phyloP scores from a whole-genome alignment of 2,888 invertebrate genomes.

The Chaitophorus viminalis region DNA sequence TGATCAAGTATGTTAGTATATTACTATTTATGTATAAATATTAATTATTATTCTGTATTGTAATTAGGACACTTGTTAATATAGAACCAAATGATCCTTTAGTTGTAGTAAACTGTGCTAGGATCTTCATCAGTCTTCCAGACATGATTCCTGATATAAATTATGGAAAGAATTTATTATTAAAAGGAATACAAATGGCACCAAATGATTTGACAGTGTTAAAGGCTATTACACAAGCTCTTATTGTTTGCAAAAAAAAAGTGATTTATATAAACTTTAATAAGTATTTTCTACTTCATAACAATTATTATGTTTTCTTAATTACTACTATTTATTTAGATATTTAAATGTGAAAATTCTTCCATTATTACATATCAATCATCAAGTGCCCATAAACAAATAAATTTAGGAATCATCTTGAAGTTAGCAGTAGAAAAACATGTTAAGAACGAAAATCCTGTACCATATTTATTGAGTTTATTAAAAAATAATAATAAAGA shows the following conservation, averaged over 20 bases:
- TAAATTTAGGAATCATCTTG: not conserved
- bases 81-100: constrained; percentile 6
- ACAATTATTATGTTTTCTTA: not conserved
- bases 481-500: not conserved
- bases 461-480: not conserved
- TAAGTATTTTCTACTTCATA: not conserved
- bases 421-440: not conserved
- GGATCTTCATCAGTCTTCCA: constrained; percentile 4
- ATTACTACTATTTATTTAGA: not conserved
- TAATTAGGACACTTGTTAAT: not conserved
- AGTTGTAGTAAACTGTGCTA: not conserved
- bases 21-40: not conserved
- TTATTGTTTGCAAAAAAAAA: not conserved
- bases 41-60: not conserved
- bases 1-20: constrained; percentile 13
- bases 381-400: not conserved
- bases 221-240: not conserved
- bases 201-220: constrained; percentile 28
- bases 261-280: not conserved
- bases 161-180: not conserved
- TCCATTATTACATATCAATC: not conserved
- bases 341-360: not conserved
- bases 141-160: not conserved
- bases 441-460: not conserved
- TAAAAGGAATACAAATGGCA: constrained; percentile 21